phyloP scores from a whole-genome alignment of 2,113 vertebrate species.

The Chrysochloris asiatica region DNA sequence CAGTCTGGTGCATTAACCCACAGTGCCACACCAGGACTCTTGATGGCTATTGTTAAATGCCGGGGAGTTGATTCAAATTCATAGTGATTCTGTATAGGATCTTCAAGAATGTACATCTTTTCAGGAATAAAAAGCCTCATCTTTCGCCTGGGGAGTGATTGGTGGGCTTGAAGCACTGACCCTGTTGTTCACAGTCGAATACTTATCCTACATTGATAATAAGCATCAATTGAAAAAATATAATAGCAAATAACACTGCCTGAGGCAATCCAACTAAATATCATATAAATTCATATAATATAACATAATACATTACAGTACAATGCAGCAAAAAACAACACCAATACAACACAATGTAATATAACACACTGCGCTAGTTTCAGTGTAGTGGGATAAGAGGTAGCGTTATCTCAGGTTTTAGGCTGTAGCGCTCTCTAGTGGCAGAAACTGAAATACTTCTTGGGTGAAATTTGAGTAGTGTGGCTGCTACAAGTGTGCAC shows the following conservation, averaged over 20 bases:
- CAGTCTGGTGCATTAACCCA: too few relatives aligned
- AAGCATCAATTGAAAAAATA: background rate
- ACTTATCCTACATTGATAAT: too few relatives aligned
- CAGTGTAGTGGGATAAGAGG: rapidly evolving
- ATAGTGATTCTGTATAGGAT: too few relatives aligned
- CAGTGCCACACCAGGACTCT: too few relatives aligned
- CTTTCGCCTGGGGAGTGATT: too few relatives aligned
- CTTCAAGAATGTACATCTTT: too few relatives aligned
- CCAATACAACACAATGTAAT: background rate
- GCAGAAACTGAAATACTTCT: background rate
- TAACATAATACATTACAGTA: background rate
- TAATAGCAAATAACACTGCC: background rate
- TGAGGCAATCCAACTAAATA: background rate
- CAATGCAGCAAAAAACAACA: background rate
- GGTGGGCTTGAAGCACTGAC: too few relatives aligned
- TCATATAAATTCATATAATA: background rate
- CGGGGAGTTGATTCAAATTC: too few relatives aligned
- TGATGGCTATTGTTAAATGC: too few relatives aligned
- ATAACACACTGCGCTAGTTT: background rate
- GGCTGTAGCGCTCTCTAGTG: conserved; percentile 50
- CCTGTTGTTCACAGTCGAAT: too few relatives aligned
- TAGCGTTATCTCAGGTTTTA: background rate
- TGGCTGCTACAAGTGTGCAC: rapidly evolving
- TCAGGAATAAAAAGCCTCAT: too few relatives aligned
- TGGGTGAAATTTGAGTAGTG: background rate